Evolutionary conservation across 2,797 vertebrate species (phyloP), one percentile per base, ranked within the genome.

Genomic region (Paratrypauchen microcephalus): DNA sequence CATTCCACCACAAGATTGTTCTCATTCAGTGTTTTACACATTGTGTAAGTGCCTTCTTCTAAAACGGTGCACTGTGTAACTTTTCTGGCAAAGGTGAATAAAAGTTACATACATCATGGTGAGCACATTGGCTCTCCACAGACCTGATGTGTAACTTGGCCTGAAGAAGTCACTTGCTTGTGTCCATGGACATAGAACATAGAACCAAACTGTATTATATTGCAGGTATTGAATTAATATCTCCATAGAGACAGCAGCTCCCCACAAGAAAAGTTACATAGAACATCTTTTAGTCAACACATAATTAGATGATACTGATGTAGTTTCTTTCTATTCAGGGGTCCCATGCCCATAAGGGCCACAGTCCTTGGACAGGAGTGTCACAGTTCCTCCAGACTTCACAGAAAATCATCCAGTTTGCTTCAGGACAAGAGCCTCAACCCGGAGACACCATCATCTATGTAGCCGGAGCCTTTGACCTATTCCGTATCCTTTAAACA

Each of bases 361-460:
- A 91, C 83, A 97, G 95, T 83, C 97, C 97, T 2, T 98, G 97
- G 97, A 98, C 97, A 0, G 97, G 97, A 0, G 96, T 98, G 77
- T 99, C 96, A 0, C 97, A 99, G 93, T 99, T 99, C 81, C 94
- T 99, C 18, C 98, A 99, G 88, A 99, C 98, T 0, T 99, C 98
- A 50, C 97, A 97, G 88, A 99, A 99, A 89, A 99, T 99, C 88
- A 99, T 98, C 90, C 98, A 99, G 93, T 99, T 99, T 73, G 97
- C 97, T 0, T 98, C 98, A 0, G 98, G 96, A 65, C 96, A 96
- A 82, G 98, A 99, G 55, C 96, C 98, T 0, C 92, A 97, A 88
- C 94, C 96, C 0, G 96, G 94, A 55, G 96, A 99, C 88, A 96
- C 95, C 1, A 94, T 99, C 84, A 98, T 99, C 87, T 99, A 99